Percentiles rank a stretch among this genome's conserved stretches.
Conservation (phyloP, 2,797 vertebrate genomes). For the Callimico goeldii region DNA sequence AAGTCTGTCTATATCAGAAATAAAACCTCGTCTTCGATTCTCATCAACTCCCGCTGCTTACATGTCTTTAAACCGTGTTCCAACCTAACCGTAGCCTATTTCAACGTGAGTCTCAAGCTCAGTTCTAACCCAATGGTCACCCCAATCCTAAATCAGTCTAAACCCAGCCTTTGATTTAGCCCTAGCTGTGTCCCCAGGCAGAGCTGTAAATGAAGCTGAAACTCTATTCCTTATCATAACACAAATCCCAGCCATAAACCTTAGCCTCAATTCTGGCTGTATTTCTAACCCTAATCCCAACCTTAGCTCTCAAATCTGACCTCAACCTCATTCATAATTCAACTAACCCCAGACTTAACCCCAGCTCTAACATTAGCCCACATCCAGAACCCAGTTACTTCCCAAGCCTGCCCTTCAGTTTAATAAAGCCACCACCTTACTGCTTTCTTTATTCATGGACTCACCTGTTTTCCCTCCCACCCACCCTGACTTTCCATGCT, state of each 20-base stretch:
- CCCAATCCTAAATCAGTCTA: not conserved
- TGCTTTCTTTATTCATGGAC: not conserved
- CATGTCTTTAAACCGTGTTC: not conserved
- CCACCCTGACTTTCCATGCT: not conserved
- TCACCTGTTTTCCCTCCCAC: not conserved
- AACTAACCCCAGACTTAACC: not conserved
- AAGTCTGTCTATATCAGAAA: conserved; percentile 10
- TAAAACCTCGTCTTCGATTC: conserved; percentile 16
- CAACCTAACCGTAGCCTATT: not conserved
- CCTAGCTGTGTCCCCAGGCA: not conserved
- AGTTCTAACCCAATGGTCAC: not conserved
- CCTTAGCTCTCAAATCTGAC: conserved; percentile 11
- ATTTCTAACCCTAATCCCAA: not conserved
- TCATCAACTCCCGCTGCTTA: not conserved
- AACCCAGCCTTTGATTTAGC: not conserved
- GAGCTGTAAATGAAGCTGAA: not conserved
- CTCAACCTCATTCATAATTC: not conserved
- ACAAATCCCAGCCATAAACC: not conserved
- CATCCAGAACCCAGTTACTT: not conserved
- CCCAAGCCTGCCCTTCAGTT: not conserved
- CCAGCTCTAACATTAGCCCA: not conserved
- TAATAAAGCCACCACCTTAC: not conserved
- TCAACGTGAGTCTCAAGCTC: not conserved
- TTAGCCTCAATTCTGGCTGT: not conserved
- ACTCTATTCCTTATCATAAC: not conserved